A percentile compares a stretch with the other conserved stretches of the same genome.
phyloP scores from a whole-genome alignment of 2,113 vertebrate genomes.

The Hiodon alosoides region DNA sequence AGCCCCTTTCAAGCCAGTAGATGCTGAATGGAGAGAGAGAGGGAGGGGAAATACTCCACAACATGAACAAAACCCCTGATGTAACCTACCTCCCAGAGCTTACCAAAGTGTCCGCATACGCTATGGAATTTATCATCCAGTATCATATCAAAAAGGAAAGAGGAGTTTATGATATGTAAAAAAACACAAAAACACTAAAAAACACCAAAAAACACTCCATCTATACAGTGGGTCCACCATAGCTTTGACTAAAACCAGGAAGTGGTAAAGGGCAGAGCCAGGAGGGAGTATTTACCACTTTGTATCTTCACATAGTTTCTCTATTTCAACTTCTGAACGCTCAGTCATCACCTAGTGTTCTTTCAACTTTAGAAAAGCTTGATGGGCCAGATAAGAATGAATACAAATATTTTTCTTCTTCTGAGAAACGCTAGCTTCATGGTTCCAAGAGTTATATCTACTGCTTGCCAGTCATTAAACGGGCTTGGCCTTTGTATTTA shows the following conservation, averaged over 20 bases:
- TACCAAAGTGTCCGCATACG: neutral
- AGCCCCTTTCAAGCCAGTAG: neutral
- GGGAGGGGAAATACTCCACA: neutral
- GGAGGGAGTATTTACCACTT: neutral
- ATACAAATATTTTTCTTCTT: no score
- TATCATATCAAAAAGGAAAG: neutral
- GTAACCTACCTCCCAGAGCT: neutral
- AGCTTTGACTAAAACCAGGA: neutral
- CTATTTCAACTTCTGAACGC: neutral
- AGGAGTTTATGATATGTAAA: neutral
- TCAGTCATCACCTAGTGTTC: neutral
- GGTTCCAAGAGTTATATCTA: no score
- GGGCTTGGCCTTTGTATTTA: no score
- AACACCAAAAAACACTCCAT: no score
- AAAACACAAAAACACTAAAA: conserved; percentile 10
- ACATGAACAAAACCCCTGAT: neutral
- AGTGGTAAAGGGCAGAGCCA: neutral
- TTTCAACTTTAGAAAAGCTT: no score
- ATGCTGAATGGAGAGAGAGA: neutral
- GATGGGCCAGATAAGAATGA: no score
- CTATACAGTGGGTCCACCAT: neutral
- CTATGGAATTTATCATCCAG: neutral
- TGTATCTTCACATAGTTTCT: neutral
- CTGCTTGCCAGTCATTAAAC: no score
- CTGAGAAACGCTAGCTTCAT: no score